Base-by-base conservation (phyloP, 2,113 vertebrate species). In the Corythoichthys intestinalis region DNA sequence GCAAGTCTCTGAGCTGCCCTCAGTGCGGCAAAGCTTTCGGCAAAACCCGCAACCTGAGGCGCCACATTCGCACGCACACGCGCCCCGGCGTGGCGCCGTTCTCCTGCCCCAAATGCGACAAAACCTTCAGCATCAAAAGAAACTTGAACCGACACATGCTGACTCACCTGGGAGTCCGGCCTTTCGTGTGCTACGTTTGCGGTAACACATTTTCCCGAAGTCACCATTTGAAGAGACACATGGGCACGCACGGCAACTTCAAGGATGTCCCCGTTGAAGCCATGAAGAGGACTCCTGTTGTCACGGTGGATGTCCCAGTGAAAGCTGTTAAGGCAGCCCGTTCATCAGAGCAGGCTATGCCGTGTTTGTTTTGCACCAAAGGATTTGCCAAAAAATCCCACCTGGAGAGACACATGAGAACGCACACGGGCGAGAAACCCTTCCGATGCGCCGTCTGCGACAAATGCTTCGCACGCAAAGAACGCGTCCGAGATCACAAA, bases 391-490 rank as follows among this genome's bases (percentile, higher is more conserved):
- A 47, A 47, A 63, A 28, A 20, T 20, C 4, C 5, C 3, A 14
- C 6, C 20, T 63, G 44, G 61, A 63, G 61, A 63, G 41, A 47
- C 61, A 63, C 61, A 46, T 63, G 17, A 63, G 20, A 12, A 63
- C 44, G 6, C 61, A 63, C 44, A 47, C 61, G 1, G 61, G 61
- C 15, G 44, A 47, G n/a, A 63, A 47, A 46, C 61, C 61, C 3
- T 63, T 63, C 44, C 28, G 44, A 14, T 63, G 61, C 9, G 20
- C 11, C 11, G 61, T 28, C 7, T 63, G 61, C 6, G 12, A 47
- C 9, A 63, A 34, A 63, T 12, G 61, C 17, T 63, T 63, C 44
- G 1, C 41, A 6, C 61, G 61, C 8, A 63, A 47, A 7, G 61
- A 63, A 44, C 12, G 4, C 1, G 4, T 63, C 12, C 12, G 13